Conservation (phyloP, 2,113 vertebrate genomes). For the Mesocricetus auratus region DNA sequence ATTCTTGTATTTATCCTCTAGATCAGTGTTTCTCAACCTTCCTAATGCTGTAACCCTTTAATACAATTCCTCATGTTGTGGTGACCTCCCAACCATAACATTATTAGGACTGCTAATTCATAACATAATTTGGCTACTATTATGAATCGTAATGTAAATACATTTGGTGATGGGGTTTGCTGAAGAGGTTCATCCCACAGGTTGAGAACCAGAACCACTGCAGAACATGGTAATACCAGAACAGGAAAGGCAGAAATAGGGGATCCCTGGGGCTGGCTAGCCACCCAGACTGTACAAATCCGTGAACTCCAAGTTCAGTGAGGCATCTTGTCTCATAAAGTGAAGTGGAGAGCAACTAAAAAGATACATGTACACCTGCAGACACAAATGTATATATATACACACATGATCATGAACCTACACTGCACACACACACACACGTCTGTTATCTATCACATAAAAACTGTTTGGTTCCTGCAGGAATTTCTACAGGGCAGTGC, state of each 20-base stretch:
- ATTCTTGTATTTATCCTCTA: conserved; percentile 1
- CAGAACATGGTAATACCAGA: not conserved
- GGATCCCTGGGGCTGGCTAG: not conserved
- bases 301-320: not conserved
- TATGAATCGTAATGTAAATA: too few relatives aligned
- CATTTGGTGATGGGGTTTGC: not conserved
- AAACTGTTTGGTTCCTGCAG: not conserved
- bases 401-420: not conserved
- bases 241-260: not conserved
- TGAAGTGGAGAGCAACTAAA: not conserved
- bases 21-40: not conserved
- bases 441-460: not conserved
- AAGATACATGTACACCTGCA: not conserved
- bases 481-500: not conserved
- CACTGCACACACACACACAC: not conserved
- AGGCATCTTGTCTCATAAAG: not conserved
- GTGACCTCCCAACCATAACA: too few relatives aligned
- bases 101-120: too few relatives aligned
- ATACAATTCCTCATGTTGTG: too few relatives aligned
- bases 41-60: too few relatives aligned
- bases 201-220: not conserved
- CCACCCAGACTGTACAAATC: not conserved
- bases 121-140: too few relatives aligned
- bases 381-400: not conserved
- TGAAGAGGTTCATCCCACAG: not conserved